Conservation (phyloP, 2,797 vertebrate species). For the Carcharodon carcharias region DNA sequence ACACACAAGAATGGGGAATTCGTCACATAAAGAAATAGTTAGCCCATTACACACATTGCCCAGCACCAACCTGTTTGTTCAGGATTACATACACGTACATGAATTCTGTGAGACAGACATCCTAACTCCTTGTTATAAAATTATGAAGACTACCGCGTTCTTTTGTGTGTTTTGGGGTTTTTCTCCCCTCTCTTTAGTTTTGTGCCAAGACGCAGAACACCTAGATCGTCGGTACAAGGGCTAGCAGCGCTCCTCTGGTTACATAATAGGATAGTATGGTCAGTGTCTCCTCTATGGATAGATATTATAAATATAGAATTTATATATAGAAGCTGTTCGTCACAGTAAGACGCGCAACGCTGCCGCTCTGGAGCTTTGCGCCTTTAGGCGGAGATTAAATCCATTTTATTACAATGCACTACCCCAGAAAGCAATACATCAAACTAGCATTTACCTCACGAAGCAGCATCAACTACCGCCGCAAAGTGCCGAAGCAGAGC, state of each 20-base stretch:
- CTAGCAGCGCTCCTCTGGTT: conserved; percentile 12
- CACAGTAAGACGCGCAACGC: not conserved
- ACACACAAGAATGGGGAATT: not conserved
- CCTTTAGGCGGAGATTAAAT: conserved; percentile 24
- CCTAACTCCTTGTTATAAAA: not conserved
- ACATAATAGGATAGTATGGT: conserved; percentile 13
- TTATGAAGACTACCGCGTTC: not conserved
- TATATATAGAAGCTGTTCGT: conserved; percentile 36
- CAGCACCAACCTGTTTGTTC: conserved; percentile 24
- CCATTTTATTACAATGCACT: not conserved
- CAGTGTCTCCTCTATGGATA: conserved; percentile 5
- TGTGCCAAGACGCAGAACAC: not conserved
- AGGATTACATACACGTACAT: not conserved
- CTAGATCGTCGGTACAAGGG: not conserved
- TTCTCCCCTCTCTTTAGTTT: not conserved
- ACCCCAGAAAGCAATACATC: not conserved
- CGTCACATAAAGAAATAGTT: not conserved
- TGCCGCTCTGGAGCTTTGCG: conserved; percentile 9
- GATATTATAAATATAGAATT: conserved; percentile 24
- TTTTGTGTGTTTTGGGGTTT: not conserved
- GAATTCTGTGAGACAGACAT: not conserved
- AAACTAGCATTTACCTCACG: conserved; percentile 9
- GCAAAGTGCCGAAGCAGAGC: not conserved
- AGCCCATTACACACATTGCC: not conserved
- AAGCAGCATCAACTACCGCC: not conserved